A percentile compares a stretch with the other conserved stretches of the same genome.
Evolutionary conservation across 2,797 vertebrate genomes (phyloP).

Genomic region (Sitta carolinensis): DNA sequence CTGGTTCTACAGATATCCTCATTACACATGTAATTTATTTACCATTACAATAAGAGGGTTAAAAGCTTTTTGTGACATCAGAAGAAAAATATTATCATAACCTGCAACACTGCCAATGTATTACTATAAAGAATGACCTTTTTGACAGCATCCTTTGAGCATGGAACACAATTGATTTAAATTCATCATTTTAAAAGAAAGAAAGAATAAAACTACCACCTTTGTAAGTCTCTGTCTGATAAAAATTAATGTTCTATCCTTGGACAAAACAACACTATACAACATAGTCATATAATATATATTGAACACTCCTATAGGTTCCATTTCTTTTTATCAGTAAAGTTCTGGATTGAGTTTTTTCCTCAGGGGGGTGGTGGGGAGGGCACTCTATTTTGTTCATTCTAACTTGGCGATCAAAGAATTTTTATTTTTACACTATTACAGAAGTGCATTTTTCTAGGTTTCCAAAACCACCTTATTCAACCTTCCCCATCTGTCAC

Average conservation of each 20-base stretch:
- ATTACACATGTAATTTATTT: neutral
- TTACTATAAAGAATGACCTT: neutral
- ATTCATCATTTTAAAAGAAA: neutral
- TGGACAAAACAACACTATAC: neutral
- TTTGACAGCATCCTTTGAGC: neutral
- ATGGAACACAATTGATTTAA: neutral
- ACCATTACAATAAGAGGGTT: neutral
- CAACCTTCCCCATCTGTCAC: conserved; percentile 99
- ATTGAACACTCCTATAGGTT: neutral
- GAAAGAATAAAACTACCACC: neutral
- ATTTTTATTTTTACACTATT: conserved; percentile 98
- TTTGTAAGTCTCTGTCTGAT: neutral
- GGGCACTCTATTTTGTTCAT: conserved; percentile 66
- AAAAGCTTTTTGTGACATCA: neutral
- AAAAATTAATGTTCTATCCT: conserved; percentile 8
- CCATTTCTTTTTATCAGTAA: conserved; percentile 42
- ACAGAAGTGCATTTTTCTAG: conserved; percentile 96
- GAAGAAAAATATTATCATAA: neutral
- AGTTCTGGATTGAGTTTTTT: neutral
- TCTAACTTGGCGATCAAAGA: conserved; percentile 90
- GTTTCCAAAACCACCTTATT: conserved; percentile 98
- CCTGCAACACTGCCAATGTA: neutral
- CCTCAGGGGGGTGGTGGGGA: neutral
- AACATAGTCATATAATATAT: neutral
- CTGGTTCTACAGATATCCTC: neutral